A percentile compares a stretch with the other conserved stretches of the same genome.
Conservation (phyloP, 2,888 invertebrate genomes). For the Spialia ferax region DNA sequence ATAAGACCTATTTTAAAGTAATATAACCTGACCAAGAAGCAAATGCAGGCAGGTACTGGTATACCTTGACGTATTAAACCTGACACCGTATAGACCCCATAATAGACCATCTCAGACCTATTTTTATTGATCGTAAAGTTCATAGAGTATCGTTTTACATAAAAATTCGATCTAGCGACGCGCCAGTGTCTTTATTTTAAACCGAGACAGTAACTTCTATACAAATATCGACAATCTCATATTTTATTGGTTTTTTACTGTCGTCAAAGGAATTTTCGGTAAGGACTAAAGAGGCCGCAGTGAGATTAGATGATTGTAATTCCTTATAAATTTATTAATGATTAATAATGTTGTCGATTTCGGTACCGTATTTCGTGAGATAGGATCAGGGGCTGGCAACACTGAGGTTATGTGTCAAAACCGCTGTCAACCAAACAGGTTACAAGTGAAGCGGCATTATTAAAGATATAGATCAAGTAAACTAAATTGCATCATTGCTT, state of each 20-base stretch:
- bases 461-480: neutral
- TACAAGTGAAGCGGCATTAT: neutral
- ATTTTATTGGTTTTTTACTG: conserved; percentile 70
- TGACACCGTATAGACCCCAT: conserved; percentile 32
- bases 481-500: neutral
- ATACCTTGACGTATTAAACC: conserved; percentile 24
- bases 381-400: conserved; percentile 49
- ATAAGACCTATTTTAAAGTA: conserved; percentile 1
- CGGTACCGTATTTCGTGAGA: conserved; percentile 65
- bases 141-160: conserved; percentile 52
- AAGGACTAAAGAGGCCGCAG: conserved; percentile 59
- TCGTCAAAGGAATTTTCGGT: conserved; percentile 59
- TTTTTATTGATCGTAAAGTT: conserved; percentile 47
- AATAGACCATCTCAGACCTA: conserved; percentile 39
- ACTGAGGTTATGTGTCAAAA: conserved; percentile 8
- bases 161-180: conserved; percentile 37
- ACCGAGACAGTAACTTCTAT: conserved; percentile 42
- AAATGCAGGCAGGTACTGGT: neutral
- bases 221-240: conserved; percentile 65
- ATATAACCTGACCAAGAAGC: conserved; percentile 23
- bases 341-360: conserved; percentile 67
- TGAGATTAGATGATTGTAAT: conserved; percentile 76
- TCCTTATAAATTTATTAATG: conserved; percentile 81
- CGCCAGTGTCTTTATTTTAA: conserved; percentile 46
- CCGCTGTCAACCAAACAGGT: conserved; percentile 12